Evolutionary conservation across 2,888 invertebrate species (phyloP), one percentile per base, ranked within the genome.

Genomic region (Platycnemis pennipes): DNA sequence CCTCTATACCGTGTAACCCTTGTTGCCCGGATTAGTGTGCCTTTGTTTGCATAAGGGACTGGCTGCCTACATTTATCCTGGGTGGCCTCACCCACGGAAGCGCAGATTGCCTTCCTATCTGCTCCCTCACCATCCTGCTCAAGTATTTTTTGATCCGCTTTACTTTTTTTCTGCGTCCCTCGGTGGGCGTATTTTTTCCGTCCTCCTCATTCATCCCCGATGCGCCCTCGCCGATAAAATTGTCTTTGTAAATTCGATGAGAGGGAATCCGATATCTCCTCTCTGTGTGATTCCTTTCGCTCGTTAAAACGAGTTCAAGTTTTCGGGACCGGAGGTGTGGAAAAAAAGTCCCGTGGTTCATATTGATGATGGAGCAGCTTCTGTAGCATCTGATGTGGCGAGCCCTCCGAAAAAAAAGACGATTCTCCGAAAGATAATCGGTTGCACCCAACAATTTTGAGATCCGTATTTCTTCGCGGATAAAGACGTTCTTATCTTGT

Each of bases 1-100:
- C 22, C 63, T 37, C 77, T 16, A 2, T 31, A 37, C 69, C 56
- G n/a, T 69, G 37, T 63, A 56, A 56, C 63, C 42, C 42, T 44
- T 63, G 91, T 63, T 44, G n/a, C 45, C 44, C 91, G 63, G 91
- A 91, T 91, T 63, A 91, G 42, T 46, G 63, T 63, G 44, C 44
- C 91, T 91, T 91, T 91, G 91, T 91, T 91, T 91, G 91, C 91
- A 91, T 91, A 91, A 91, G 91, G 89, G 91, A 91, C 63, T 63
- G 91, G 44, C 91, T 91, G 91, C 91, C 63, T 44, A 69, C 56
- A 69, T 91, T 91, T 91, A 91, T 63, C 44, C 91, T 63, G 91
- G 91, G 63, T 91, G 69, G 91, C 91, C 91, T 63, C 44, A 8
- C 91, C 63, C 42, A 91, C 63, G n/a, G 44, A 5, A 22, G 16